These are phyloP conservation scores for Myopa tessellatipennis DNA, from an alignment of 2,888 invertebrate genomes.

Conservation along the genomic window DNA sequence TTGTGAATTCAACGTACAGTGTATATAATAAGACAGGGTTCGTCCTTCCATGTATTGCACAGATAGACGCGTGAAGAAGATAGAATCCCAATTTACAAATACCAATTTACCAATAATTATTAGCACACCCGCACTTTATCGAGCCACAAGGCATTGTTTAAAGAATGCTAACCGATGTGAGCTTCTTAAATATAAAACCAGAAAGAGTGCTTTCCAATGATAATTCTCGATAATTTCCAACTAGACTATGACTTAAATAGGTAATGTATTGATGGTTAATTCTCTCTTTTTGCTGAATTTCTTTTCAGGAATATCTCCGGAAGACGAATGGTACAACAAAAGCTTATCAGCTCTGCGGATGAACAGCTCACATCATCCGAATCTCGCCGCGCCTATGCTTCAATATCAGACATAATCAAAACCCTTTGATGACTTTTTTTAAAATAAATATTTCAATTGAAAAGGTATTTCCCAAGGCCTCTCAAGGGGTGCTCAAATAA, in stretches of 20 bases:
- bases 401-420: constrained; percentile 96
- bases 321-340: constrained; percentile 99
- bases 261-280: not conserved
- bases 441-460: constrained; percentile 56
- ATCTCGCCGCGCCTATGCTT: constrained; percentile 94
- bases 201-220: not conserved
- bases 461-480: not conserved
- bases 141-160: not conserved
- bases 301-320: constrained; percentile 86
- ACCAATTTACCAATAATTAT: too few relatives aligned
- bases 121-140: too few relatives aligned
- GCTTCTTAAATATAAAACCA: not conserved
- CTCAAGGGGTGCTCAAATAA: not conserved
- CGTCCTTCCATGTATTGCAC: too few relatives aligned
- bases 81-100: too few relatives aligned
- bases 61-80: too few relatives aligned
- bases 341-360: constrained; percentile 95
- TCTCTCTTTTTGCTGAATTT: not conserved
- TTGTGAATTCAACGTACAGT: too few relatives aligned
- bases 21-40: too few relatives aligned
- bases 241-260: not conserved
- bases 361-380: constrained; percentile 96
- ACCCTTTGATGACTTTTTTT: constrained; percentile 68
- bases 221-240: too few relatives aligned
- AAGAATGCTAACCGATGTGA: not conserved